phyloP scores from a whole-genome alignment of 2,888 invertebrate genomes.

The Synanthedon myopaeformis region DNA sequence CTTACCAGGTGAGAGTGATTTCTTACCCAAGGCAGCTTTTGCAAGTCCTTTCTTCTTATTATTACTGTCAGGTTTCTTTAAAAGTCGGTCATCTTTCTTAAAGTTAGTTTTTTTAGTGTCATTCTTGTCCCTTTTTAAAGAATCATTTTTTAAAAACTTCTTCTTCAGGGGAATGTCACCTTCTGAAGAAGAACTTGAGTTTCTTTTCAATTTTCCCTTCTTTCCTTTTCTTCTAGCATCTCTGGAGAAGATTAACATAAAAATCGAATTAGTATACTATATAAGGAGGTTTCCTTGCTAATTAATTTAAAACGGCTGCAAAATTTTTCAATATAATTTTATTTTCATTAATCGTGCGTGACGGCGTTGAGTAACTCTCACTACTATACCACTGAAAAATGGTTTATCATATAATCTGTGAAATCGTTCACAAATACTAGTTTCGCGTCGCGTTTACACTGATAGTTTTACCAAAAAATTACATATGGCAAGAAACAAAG shows the following conservation, averaged over 20 bases:
- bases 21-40: slow-evolving; percentile 51
- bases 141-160: slow-evolving; percentile 59
- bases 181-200: slow-evolving; percentile 76
- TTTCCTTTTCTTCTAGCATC: slow-evolving; percentile 62
- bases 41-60: slow-evolving; percentile 43
- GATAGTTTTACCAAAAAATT: too few relatives aligned
- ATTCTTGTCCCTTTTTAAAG: slow-evolving; percentile 50
- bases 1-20: slow-evolving; percentile 61
- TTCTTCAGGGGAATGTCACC: slow-evolving; percentile 68
- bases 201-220: slow-evolving; percentile 68
- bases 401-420: too few relatives aligned
- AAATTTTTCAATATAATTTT: too few relatives aligned
- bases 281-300: too few relatives aligned
- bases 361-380: too few relatives aligned
- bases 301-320: too few relatives aligned
- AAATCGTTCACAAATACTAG: too few relatives aligned
- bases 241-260: slow-evolving; percentile 22
- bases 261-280: too few relatives aligned
- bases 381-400: too few relatives aligned
- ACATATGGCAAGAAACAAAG: too few relatives aligned
- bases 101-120: slow-evolving; percentile 48
- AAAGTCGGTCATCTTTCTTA: slow-evolving; percentile 54
- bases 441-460: too few relatives aligned
- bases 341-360: too few relatives aligned
- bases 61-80: slow-evolving; percentile 45